Conservation (phyloP, 2,113 vertebrate genomes). For the Ceyx margarethae region DNA sequence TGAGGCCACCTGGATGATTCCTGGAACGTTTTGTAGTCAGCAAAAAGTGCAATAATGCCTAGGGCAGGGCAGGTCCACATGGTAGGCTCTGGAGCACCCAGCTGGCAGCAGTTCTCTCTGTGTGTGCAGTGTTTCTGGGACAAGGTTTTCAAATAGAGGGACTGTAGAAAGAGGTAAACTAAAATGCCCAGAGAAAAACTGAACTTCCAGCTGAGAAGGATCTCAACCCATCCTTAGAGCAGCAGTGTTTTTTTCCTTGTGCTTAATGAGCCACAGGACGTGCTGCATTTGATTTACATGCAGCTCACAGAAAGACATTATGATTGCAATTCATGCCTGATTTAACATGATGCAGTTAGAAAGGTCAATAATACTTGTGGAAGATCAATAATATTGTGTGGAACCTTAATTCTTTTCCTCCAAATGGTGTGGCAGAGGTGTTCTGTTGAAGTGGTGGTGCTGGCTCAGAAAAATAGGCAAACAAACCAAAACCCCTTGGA, state of each 20-base stretch:
- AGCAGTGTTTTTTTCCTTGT: not conserved
- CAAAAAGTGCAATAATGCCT: accelerated
- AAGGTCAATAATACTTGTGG: not conserved
- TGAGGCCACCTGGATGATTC: not conserved
- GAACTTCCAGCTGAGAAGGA: not conserved
- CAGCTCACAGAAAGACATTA: not conserved
- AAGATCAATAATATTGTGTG: not conserved
- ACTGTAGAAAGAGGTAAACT: not conserved
- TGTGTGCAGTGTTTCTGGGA: not conserved
- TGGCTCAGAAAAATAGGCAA: not conserved
- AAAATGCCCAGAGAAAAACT: not conserved
- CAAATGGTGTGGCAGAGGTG: not conserved
- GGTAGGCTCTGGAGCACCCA: not conserved
- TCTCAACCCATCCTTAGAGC: not conserved
- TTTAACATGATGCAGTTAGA: not conserved
- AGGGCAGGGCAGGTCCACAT: accelerated
- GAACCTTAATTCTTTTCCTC: not conserved
- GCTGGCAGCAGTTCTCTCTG: not conserved
- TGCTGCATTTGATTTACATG: not conserved
- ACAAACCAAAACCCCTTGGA: not conserved
- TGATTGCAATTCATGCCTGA: not conserved
- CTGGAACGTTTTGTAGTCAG: not conserved
- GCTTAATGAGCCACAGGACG: not conserved
- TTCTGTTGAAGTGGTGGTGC: not conserved
- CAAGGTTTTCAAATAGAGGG: not conserved